Conservation (phyloP, 2,888 invertebrate genomes). For the Galerucella nymphaeae region DNA sequence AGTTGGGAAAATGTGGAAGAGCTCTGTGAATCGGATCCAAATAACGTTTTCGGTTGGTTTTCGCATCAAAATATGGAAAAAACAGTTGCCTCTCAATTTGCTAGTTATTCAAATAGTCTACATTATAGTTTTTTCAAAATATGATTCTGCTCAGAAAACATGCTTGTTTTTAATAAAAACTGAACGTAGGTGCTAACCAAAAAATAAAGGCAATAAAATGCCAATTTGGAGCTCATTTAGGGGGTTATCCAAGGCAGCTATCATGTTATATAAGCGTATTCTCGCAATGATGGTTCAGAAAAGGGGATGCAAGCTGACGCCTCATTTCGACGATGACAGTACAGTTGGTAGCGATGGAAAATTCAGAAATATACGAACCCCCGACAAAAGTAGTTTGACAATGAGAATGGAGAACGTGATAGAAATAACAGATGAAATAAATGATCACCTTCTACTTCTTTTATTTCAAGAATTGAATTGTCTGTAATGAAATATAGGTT, state of each 20-base stretch:
- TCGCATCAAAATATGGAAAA: too few species aligned
- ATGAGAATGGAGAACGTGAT: slow-evolving; percentile 9
- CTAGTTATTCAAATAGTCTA: too few species aligned
- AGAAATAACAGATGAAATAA: not conserved
- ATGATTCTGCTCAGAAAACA: not conserved
- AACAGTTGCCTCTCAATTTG: too few species aligned
- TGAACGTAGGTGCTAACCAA: not conserved
- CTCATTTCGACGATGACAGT: not conserved
- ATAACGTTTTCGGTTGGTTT: too few species aligned
- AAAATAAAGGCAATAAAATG: slow-evolving; percentile 1
- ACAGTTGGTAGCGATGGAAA: not conserved
- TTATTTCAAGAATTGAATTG: too few species aligned
- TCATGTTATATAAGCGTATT: not conserved
- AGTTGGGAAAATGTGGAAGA: too few species aligned
- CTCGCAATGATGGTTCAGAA: not conserved
- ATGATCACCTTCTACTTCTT: not conserved
- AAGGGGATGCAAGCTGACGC: slow-evolving; percentile 14
- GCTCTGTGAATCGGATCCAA: too few species aligned
- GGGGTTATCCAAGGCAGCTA: not conserved
- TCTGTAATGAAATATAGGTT: too few species aligned
- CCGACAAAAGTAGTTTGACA: not conserved
- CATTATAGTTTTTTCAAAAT: too few species aligned
- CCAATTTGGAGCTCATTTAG: not conserved
- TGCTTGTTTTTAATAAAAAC: not conserved
- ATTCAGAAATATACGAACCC: not conserved